Evolutionary conservation across 1,140 invertebrate genomes (phyloP), one percentile per base, ranked within the genome.

Genomic region (Atta cephalotes): DNA sequence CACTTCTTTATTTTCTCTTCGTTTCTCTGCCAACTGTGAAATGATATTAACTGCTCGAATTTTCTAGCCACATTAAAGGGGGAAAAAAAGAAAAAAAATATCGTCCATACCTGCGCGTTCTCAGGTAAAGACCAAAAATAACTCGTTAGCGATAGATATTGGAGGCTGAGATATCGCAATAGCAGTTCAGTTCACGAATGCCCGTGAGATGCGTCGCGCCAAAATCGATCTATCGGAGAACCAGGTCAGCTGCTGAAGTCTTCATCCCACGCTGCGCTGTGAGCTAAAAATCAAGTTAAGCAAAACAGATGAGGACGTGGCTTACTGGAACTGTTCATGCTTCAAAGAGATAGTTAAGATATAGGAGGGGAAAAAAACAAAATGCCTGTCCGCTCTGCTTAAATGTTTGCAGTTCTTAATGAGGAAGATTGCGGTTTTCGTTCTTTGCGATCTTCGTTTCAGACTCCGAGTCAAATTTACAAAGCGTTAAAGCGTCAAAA

Each of bases 211-310:
- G 39, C 70, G 80, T 74, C 68, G 68, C 68, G 70, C 58, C 70
- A 51, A 84, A 62, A 84, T 84, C 80, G 80, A 84, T 84, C 80
- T 74, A 74, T 84, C 70, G 28, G 39, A n/a, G 39, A 84, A 84
- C 80, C 70, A 63, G 80, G 80, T 84, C 80, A 84, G 45, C 56
- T 21, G 25, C 68, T 68, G 58, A 72, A 56, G 56, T 84, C 80
- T 76, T 28, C 70, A 63, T 84, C 80, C 70, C 80, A 84, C 70
- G 70, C 56, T 74, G 56, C 31, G 35, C 66, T 31, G 39, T 62
- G 39, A 76, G 12, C 80, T 74, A 84, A 84, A 84, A 84, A 62
- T 76, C 70, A 76, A 84, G 80, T 82, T 84, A 25, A 84, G 80
- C 68, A 76, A 84, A 84, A 84, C 28, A 31, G 70, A 60, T 28